Base-by-base conservation (phyloP, 2,113 vertebrate genomes). In the Engraulis encrasicolus region DNA sequence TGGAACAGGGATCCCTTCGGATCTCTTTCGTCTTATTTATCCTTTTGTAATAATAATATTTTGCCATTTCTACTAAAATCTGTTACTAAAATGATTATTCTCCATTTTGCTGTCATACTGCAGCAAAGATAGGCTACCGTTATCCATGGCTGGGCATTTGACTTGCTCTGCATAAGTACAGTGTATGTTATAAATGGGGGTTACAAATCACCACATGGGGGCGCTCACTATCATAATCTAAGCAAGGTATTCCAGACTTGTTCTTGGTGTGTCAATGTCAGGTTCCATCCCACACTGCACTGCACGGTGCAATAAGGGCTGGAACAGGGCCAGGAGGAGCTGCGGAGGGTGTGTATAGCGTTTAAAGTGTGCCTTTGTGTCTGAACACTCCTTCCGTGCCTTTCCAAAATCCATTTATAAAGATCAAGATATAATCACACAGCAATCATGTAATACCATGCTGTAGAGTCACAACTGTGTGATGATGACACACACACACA, bases 391-490 rank as follows among this genome's bases (percentile, higher is more conserved):
- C 66, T 34, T 19, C 27, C 12, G 23, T 71, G 27, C 61, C 12
- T 74, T 12, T 31, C 66, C 66, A 34, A 15, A 74, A 74, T 31
- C 27, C 27, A 71, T 74, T 74, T 31, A 36, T 34, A 74, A 34
- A 6, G 9, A 31, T 74, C 66, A 74, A 74, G 31, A 74, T 74
- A 74, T 74, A 27, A 74, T 17, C 66, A 77, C 66, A 77, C 50
- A 81, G 71, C 49, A 20, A 77, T 54, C 15, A 37, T 86, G 54
- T 61, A 79, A 66, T 78, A 45, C 17, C 52, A 45, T 49, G 6
- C 74, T 79, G 66, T 79, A 77, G 23, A 77, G 6, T 80, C 77
- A 66, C 34, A 49, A 71, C 61, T 23, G 27, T 20, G 38, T 74
- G 9, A 37, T 7, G 5, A n/a, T 17, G 37, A 77, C 74, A n/a